Percentiles rank a stretch among this genome's conserved stretches.
Evolutionary conservation across 2,797 vertebrate species (phyloP).

Genomic region (Nyctibius grandis): DNA sequence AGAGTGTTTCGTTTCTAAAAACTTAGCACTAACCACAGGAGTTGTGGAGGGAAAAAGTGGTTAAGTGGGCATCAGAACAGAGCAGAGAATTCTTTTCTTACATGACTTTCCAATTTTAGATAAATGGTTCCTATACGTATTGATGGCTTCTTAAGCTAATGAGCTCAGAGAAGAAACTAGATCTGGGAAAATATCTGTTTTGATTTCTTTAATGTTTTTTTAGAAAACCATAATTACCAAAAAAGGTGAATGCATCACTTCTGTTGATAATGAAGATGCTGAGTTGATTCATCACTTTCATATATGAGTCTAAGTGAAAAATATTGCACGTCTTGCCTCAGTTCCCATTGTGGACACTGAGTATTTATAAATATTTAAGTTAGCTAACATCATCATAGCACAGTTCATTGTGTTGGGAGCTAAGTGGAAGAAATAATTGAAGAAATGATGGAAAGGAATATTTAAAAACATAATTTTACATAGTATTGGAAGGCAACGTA

Average conservation of each 20-base stretch:
- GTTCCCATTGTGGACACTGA: background rate
- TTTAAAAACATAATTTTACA: background rate
- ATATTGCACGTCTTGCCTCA: background rate
- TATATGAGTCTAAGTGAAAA: background rate
- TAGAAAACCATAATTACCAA: background rate
- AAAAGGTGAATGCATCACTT: background rate
- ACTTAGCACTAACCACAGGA: background rate
- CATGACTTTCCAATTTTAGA: background rate
- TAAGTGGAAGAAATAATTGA: background rate
- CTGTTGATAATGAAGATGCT: background rate
- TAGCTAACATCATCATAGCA: background rate
- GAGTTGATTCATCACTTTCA: background rate
- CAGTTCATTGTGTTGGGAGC: background rate
- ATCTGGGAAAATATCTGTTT: background rate
- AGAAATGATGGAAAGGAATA: background rate
- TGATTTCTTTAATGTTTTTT: background rate
- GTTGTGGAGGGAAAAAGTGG: background rate
- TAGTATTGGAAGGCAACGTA: background rate
- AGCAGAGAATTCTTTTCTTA: background rate
- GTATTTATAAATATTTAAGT: background rate
- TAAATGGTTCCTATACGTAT: background rate
- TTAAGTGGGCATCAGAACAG: background rate
- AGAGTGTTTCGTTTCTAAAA: background rate
- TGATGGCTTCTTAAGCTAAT: background rate
- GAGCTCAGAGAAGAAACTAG: background rate